phyloP scores from a whole-genome alignment of 2,797 vertebrate genomes.

The Bufotes viridis region DNA sequence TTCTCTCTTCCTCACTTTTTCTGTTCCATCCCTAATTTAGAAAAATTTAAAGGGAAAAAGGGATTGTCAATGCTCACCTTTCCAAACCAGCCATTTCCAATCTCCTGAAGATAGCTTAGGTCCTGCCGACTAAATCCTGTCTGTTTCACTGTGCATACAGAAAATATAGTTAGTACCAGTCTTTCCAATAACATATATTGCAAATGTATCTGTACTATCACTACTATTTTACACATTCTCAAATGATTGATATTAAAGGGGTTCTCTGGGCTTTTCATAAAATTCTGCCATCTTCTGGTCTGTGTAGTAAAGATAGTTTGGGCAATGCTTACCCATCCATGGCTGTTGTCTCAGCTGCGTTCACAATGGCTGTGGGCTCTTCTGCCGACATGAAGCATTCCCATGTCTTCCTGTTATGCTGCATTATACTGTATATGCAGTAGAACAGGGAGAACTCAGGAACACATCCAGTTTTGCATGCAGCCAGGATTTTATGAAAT shows the following conservation, averaged over 20 bases:
- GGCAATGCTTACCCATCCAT: too few species aligned
- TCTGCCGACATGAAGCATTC: too few species aligned
- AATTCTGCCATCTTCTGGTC: too few species aligned
- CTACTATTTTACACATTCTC: not conserved
- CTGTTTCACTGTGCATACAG: conserved; percentile 67
- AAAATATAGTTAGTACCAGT: not conserved
- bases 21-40: not conserved
- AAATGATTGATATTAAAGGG: not conserved
- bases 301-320: too few species aligned
- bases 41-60: not conserved
- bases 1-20: not conserved
- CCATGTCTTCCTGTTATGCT: too few species aligned
- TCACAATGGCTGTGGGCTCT: too few species aligned
- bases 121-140: conserved; percentile 87
- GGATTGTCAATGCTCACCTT: conserved; percentile 76
- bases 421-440: too few species aligned
- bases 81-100: conserved; percentile 94
- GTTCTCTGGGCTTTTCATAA: too few species aligned
- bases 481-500: too few species aligned
- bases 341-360: too few species aligned
- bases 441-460: too few species aligned
- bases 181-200: not conserved
- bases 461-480: too few species aligned
- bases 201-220: not conserved
- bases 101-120: conserved; percentile 92